Percentiles rank a stretch among this genome's conserved stretches.
Conservation (phyloP, 2,888 invertebrate species). For the Perizoma flavofasciatum region DNA sequence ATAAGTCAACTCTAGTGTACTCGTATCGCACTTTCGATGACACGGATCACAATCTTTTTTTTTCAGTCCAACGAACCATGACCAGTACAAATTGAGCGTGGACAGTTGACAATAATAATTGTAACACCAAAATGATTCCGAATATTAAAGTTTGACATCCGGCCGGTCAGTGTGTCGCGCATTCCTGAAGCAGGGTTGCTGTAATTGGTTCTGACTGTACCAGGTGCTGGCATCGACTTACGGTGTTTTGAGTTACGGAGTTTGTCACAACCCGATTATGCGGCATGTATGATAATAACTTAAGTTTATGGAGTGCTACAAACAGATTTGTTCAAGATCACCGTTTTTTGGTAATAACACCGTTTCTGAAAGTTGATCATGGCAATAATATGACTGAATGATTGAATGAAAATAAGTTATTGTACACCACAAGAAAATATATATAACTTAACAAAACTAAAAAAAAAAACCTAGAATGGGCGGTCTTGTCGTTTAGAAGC, state of each 20-base stretch:
- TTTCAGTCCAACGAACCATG: slow-evolving; percentile 12
- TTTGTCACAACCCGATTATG: slow-evolving; percentile 37
- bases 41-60: slow-evolving; percentile 18
- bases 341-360: too few relatives aligned
- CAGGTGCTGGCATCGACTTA: slow-evolving; percentile 72
- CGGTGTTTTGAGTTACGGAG: slow-evolving; percentile 44
- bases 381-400: too few relatives aligned
- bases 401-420: too few relatives aligned
- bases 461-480: too few relatives aligned
- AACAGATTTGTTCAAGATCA: neutral
- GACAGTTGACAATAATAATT: slow-evolving; percentile 7
- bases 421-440: too few relatives aligned
- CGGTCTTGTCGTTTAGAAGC: too few relatives aligned
- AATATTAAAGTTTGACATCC: slow-evolving; percentile 31
- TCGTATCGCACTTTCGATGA: slow-evolving; percentile 11
- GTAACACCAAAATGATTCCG: slow-evolving; percentile 6
- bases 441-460: too few relatives aligned
- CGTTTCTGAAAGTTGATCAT: too few relatives aligned
- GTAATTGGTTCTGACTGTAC: slow-evolving; percentile 74
- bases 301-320: neutral
- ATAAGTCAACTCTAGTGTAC: neutral
- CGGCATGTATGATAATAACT: slow-evolving; percentile 31
- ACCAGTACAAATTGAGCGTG: slow-evolving; percentile 24
- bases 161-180: slow-evolving; percentile 42
- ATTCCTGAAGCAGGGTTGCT: slow-evolving; percentile 47